These are phyloP conservation scores for Redunca redunca DNA, from an alignment of 2,113 vertebrate species.

Conservation along the genomic window DNA sequence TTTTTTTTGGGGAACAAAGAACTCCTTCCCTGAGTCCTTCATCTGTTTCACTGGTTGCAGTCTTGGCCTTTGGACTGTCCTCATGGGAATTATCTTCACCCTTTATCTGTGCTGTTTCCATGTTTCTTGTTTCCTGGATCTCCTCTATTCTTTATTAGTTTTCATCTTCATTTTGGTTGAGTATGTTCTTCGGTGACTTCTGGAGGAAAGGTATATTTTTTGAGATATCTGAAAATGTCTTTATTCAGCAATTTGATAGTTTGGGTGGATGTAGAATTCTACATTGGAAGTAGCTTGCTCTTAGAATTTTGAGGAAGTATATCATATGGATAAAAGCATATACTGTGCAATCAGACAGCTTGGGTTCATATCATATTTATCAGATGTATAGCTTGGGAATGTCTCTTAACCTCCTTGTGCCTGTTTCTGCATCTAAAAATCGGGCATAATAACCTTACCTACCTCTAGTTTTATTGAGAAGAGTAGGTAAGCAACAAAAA, in stretches of 20 bases:
- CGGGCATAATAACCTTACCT: not conserved
- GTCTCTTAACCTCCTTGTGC: not conserved
- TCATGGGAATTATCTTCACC: not conserved
- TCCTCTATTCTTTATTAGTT: not conserved
- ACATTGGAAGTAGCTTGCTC: not conserved
- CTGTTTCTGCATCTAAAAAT: conserved; percentile 3
- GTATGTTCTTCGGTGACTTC: not conserved
- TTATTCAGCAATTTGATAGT: conserved; percentile 9
- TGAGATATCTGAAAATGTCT: not conserved
- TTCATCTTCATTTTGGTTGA: conserved; percentile 1
- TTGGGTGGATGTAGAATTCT: not conserved
- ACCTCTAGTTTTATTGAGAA: not conserved
- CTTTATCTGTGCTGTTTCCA: not conserved
- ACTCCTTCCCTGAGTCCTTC: not conserved
- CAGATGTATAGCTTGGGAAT: not conserved
- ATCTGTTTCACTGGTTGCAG: conserved; percentile 18
- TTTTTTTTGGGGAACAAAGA: not conserved
- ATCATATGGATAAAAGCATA: not conserved
- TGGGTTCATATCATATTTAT: not conserved
- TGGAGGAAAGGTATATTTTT: not conserved
- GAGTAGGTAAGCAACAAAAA: not conserved
- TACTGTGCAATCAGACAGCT: not conserved
- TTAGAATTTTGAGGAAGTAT: not conserved
- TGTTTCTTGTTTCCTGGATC: not conserved
- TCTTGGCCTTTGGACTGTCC: not conserved